Evolutionary conservation across 2,888 invertebrate species (phyloP).

Genomic region (Callyntrura sp.): DNA sequence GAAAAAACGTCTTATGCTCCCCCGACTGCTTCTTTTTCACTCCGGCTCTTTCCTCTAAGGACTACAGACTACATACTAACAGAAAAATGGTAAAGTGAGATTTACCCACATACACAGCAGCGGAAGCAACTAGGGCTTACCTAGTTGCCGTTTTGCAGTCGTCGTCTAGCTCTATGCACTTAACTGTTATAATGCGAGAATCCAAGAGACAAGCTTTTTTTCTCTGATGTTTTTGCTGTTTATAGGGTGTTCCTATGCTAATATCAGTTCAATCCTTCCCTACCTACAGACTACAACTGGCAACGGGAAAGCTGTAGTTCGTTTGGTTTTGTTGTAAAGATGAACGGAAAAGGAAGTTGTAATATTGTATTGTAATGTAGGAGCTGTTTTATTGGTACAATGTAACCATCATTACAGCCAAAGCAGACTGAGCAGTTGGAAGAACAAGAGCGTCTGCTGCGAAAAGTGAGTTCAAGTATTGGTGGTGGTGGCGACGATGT

Average conservation of each 20-base stretch:
- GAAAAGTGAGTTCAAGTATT: too few species aligned
- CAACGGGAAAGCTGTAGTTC: not conserved
- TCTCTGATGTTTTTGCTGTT: not conserved
- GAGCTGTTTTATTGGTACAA: constrained; percentile 15
- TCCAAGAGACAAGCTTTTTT: not conserved
- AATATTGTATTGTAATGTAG: constrained; percentile 36
- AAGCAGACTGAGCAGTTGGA: too few species aligned
- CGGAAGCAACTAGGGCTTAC: constrained; percentile 33
- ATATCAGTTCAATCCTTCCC: constrained; percentile 21
- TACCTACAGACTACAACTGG: constrained; percentile 22
- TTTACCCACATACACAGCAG: not conserved
- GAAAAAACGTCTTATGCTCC: constrained; percentile 10
- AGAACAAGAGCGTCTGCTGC: too few species aligned
- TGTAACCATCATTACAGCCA: constrained; percentile 37
- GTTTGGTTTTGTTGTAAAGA: constrained; percentile 23
- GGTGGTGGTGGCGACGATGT: too few species aligned
- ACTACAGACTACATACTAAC: constrained; percentile 62
- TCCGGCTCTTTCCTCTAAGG: constrained; percentile 58
- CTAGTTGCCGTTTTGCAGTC: not conserved
- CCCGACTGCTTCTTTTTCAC: constrained; percentile 36
- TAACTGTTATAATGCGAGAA: not conserved
- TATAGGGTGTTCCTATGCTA: constrained; percentile 21
- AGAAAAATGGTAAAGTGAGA: constrained; percentile 30
- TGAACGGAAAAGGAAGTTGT: constrained; percentile 36
- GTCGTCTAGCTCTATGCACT: not conserved